Conservation (phyloP, 2,113 vertebrate species). For the Thermophis baileyi region DNA sequence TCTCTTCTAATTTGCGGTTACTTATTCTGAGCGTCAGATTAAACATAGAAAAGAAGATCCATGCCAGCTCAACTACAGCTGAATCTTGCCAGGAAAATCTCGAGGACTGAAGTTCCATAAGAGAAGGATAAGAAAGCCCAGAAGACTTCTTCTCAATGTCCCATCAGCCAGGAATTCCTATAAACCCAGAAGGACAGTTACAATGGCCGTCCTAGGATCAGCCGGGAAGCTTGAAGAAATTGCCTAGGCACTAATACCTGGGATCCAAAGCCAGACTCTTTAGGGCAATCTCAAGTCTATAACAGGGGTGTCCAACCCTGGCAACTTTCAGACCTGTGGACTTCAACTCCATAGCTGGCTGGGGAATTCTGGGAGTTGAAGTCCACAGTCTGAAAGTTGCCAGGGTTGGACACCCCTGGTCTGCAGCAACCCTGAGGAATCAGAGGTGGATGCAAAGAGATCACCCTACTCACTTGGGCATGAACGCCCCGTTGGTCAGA, state of each 20-base stretch:
- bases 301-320: neutral
- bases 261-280: neutral
- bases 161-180: too few species aligned
- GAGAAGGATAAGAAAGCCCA: too few species aligned
- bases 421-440: neutral
- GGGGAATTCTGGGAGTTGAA: neutral
- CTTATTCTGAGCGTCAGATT: neutral
- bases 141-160: neutral
- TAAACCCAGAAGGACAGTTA: neutral
- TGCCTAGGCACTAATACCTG: neutral
- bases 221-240: fast-evolving
- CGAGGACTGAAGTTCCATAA: too few species aligned
- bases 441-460: neutral
- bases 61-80: too few species aligned
- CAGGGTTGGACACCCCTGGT: neutral
- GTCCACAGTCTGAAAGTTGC: neutral
- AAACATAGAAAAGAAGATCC: too few species aligned
- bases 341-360: neutral
- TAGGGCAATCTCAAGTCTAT: neutral
- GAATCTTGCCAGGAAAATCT: neutral
- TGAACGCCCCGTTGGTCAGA: constrained; percentile 84
- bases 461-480: constrained; percentile 80
- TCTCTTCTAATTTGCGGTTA: neutral
- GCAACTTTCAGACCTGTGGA: neutral
- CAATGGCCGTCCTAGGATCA: neutral